Conservation (phyloP, 64 coral and sea anemone genomes). For the Pocillopora damicornis region DNA sequence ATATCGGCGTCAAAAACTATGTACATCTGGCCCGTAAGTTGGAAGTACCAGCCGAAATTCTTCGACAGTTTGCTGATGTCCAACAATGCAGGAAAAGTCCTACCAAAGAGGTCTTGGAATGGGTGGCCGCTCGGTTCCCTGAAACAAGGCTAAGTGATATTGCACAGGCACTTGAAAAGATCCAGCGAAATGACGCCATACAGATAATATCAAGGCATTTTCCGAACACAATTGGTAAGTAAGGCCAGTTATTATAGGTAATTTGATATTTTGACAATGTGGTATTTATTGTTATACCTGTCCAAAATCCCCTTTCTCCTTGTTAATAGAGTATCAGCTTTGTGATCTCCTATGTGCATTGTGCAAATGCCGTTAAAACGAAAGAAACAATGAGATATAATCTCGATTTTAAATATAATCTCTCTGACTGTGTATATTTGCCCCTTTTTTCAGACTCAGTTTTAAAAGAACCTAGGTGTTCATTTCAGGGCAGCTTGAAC, state of each 20-base stretch:
- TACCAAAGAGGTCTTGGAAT: not conserved
- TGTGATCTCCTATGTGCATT: not conserved
- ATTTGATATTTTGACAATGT: not conserved
- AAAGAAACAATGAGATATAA: no score
- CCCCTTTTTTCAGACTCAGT: not conserved
- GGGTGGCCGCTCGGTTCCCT: not conserved
- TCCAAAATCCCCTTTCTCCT: not conserved
- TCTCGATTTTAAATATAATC: not conserved
- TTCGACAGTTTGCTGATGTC: not conserved
- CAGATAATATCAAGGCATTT: constrained; percentile 3
- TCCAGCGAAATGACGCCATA: constrained; percentile 5
- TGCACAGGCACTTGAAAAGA: not conserved
- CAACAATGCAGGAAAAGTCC: not conserved
- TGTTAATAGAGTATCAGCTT: not conserved
- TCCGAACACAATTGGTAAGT: not conserved
- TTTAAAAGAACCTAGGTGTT: not conserved
- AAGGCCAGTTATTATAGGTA: no score
- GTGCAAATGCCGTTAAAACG: not conserved
- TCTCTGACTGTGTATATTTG: not conserved
- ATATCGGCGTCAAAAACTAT: not conserved
- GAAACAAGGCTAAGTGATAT: not conserved
- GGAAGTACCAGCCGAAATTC: not conserved
- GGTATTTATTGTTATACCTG: not conserved
- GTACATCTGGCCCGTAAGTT: not conserved
- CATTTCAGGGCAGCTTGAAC: not conserved